A percentile compares a stretch with the other conserved stretches of the same genome.
Conservation (phyloP, 2,797 vertebrate species). For the Neostethus bicornis region DNA sequence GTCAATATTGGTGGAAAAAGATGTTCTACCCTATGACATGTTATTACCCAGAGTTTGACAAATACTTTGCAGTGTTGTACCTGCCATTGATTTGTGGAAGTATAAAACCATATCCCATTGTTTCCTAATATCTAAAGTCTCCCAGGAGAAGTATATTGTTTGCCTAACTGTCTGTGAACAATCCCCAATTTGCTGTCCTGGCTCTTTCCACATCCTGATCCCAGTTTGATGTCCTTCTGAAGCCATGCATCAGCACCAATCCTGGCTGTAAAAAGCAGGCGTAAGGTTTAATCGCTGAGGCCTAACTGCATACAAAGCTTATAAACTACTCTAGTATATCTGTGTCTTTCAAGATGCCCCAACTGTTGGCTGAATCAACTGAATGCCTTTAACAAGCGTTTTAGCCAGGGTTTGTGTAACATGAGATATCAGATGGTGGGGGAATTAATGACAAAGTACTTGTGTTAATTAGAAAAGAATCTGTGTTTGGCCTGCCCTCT, state of each 20-base stretch:
- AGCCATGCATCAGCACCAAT: constrained; percentile 21
- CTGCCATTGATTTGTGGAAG: constrained; percentile 46
- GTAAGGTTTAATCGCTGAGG: constrained; percentile 23
- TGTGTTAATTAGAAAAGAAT: constrained; percentile 36
- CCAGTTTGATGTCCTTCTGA: constrained; percentile 21
- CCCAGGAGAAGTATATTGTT: constrained; percentile 21
- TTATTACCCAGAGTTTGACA: constrained; percentile 21
- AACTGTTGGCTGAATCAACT: constrained; percentile 8
- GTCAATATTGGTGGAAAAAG: constrained; percentile 2
- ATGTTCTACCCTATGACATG: constrained; percentile 3
- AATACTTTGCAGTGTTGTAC: constrained; percentile 15
- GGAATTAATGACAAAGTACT: constrained; percentile 19
- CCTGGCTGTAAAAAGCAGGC: constrained; percentile 21
- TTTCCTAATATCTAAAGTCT: constrained; percentile 23
- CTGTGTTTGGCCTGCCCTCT: constrained; percentile 23
- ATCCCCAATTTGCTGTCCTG: constrained; percentile 11
- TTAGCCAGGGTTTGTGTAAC: constrained; percentile 7
- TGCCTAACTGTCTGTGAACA: constrained; percentile 16
- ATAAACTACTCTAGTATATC: constrained; percentile 42
- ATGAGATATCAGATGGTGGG: neutral
- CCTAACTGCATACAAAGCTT: constrained; percentile 37
- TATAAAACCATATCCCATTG: constrained; percentile 38
- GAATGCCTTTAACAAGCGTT: constrained; percentile 22
- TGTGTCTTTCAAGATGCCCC: constrained; percentile 14
- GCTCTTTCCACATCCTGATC: constrained; percentile 12